Evolutionary conservation across 2,797 vertebrate species (phyloP).

Genomic region (Hozukius guyotensis): DNA sequence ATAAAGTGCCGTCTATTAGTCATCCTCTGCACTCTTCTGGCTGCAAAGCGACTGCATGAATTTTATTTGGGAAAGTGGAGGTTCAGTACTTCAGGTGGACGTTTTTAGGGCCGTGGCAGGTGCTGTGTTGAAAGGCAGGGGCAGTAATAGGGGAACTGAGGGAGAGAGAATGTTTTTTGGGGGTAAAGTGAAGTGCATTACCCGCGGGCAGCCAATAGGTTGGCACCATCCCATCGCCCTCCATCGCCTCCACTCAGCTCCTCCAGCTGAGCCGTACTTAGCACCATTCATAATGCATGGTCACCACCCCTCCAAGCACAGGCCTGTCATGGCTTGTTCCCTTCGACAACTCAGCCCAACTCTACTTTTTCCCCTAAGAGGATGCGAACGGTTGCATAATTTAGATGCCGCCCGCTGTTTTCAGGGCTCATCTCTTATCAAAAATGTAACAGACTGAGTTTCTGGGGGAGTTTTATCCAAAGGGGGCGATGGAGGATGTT

Average conservation of each 20-base stretch:
- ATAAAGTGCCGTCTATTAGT: conserved; percentile 7
- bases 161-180: conserved; percentile 43
- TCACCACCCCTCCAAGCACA: conserved; percentile 63
- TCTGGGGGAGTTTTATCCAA: conserved; percentile 73
- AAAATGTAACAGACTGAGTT: conserved; percentile 77
- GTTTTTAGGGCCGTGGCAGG: conserved; percentile 50
- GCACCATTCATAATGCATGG: conserved; percentile 85
- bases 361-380: conserved; percentile 80
- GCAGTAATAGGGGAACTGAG: conserved; percentile 37
- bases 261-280: conserved; percentile 79
- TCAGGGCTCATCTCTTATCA: conserved; percentile 75
- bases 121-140: conserved; percentile 37
- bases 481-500: conserved; percentile 61
- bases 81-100: conserved; percentile 38
- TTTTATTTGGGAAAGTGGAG: conserved; percentile 42
- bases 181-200: conserved; percentile 72
- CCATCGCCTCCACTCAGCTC: conserved; percentile 79
- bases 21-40: neutral
- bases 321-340: conserved; percentile 83
- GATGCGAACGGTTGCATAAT: conserved; percentile 82
- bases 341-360: conserved; percentile 78
- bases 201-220: conserved; percentile 63
- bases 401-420: conserved; percentile 80
- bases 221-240: conserved; percentile 61
- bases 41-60: conserved; percentile 5